phyloP scores from a whole-genome alignment of 2,113 vertebrate genomes.

The Arizona elegans region DNA sequence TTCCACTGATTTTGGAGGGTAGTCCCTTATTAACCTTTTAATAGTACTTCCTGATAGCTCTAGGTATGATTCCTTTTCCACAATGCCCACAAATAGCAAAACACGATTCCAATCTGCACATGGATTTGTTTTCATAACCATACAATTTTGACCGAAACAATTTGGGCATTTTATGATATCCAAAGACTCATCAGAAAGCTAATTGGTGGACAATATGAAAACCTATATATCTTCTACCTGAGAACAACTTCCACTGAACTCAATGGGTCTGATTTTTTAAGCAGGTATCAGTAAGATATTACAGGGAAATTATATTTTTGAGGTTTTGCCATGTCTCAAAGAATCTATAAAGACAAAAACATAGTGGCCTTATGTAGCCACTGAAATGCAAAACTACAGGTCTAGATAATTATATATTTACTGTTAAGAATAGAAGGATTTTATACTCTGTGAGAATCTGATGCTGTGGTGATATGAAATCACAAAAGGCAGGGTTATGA shows the following conservation, averaged over 20 bases:
- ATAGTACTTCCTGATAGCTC: neutral
- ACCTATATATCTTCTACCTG: neutral
- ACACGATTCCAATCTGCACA: neutral
- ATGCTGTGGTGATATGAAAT: slow-evolving; percentile 57
- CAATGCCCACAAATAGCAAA: neutral
- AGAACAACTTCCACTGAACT: neutral
- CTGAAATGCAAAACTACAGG: slow-evolving; percentile 7
- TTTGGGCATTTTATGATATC: neutral
- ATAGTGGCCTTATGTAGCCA: neutral
- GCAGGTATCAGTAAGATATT: neutral
- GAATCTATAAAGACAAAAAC: neutral
- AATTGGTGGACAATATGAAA: neutral
- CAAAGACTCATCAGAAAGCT: neutral
- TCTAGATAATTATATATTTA: neutral
- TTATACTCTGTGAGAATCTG: slow-evolving; percentile 48
- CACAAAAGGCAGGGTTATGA: slow-evolving; percentile 38
- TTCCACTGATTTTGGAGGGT: neutral
- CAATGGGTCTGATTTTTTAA: neutral
- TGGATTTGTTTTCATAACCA: neutral
- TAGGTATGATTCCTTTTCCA: neutral
- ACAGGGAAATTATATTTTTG: neutral
- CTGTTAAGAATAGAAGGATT: slow-evolving; percentile 44
- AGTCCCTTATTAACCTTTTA: neutral
- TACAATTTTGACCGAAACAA: neutral
- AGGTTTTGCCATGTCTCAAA: neutral